Base-by-base conservation (phyloP, 2,888 invertebrate genomes). In the Dicycla oo region DNA sequence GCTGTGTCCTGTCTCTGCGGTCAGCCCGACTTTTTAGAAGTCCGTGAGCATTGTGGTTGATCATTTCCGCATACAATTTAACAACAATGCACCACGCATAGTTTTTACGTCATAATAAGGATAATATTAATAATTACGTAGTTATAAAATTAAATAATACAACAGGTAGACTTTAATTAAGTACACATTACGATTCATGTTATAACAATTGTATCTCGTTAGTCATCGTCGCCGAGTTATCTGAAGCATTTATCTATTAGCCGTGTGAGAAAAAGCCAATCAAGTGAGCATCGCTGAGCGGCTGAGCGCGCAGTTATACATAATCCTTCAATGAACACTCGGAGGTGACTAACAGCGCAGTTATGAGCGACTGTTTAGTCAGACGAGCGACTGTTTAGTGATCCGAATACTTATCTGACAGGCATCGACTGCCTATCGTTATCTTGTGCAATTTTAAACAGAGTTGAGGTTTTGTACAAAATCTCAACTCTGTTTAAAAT, bases 21-120 rank as follows among this genome's bases (percentile, higher is more conserved):
- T 93, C 90, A 88, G 89, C 73, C 80, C 80, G 63, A 77, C 80
- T 80, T 89, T 90, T 88, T 90, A 87, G 87, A 88, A 88, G 84
- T 88, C 89, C 88, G 89, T 90, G 88, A 88, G 88, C 80, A 87
- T 90, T 93, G 94, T 87, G 93, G 93, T 94, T 87, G 84, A 80
- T 87, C 81, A 88, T 91, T 94, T 94, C 93, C 86, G 85, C 67
- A 76, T 80, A 66, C 69, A 85, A 83, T 80, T 85, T 80, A 91
- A 80, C 80, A 85, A 85, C 75, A 85, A 83, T 80, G 75, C 67
- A 73, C 65, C 43, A 87, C 75, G 81, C 84, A 86, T 87, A 63
- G 47, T 73, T 75, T 58, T 75, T 66, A 78, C 76, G 65, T 69
- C 82, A 84, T 85, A 64, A 81, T 78, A 71, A 70, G 47, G 23